Evolutionary conservation across 2,888 invertebrate species (phyloP), one percentile per base, ranked within the genome.

Genomic region (Dusona sp.): DNA sequence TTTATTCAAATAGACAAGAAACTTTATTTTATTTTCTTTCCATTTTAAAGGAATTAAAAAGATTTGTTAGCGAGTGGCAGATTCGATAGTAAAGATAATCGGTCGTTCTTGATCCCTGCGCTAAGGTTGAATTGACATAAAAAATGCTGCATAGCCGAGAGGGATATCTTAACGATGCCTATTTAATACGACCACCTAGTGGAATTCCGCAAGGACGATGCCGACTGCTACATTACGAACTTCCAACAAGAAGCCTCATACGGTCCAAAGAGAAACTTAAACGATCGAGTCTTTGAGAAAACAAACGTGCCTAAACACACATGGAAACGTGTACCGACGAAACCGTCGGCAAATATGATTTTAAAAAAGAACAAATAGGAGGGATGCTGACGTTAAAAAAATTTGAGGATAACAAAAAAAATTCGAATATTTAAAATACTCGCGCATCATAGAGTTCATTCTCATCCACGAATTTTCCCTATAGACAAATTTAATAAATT

Each of bases 271-370:
- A 45, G 68, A 45, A 68, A 68, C 68, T 68, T 25, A 22, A 45
- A 25, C 89, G 61, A 81, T 86, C 11, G 86, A 88, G 77, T 54
- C 83, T 61, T 87, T n/a, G 70, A 48, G 25, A 64, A 74, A 11
- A 57, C 82, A 42, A 88, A 88, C 73, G 36, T 83, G 33, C 84
- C 74, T 45, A 85, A 85, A 22, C 88, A 88, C 72, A 82, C 70
- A 25, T 79, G 79, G 6, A 67, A 79, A 79, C 61, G 70, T 19
- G 9, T 83, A 33, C 33, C 79, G 65, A 73, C 73, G 3, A 42
- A 38, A 25, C 38, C 79, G 16, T 73, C 29, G 42, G 25, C 25
- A 42, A 68, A 68, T 68, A 68, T 67, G 4, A 61, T 61, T 61
- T 61, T 45, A 45, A 25, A 68, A 67, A 25, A 45, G 45, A 25